These are phyloP conservation scores for Eilema depressum DNA, from an alignment of 2,888 invertebrate genomes.

Conservation along the genomic window DNA sequence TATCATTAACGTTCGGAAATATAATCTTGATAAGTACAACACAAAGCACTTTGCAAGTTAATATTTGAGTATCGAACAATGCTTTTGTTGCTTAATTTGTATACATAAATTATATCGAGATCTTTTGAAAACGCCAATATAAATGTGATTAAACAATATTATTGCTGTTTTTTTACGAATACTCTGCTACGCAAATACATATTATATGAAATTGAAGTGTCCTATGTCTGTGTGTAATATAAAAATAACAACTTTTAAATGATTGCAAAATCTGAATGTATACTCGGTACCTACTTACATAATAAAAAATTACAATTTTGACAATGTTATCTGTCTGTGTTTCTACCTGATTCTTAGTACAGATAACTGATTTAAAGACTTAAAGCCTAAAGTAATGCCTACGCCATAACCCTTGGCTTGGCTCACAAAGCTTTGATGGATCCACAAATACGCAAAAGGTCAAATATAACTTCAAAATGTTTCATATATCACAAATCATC, in stretches of 20 bases:
- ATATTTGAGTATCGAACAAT: slow-evolving; percentile 1
- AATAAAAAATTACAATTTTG: no score
- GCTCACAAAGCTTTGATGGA: no score
- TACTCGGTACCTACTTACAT: no score
- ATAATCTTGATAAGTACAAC: slow-evolving; percentile 4
- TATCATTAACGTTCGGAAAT: slow-evolving; percentile 4
- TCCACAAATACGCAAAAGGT: no score
- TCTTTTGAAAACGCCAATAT: not conserved
- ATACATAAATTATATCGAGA: not conserved
- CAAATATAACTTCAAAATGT: not conserved
- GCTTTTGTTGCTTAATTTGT: not conserved
- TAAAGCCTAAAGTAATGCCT: no score
- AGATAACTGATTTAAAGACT: no score
- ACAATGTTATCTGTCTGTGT: no score
- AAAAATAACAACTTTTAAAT: no score
- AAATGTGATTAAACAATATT: not conserved
- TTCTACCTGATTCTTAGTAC: no score
- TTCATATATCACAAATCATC: not conserved
- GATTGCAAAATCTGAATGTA: no score
- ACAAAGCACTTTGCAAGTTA: not conserved
- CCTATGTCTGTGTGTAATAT: no score
- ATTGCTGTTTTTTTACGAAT: not conserved
- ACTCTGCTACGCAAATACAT: not conserved
- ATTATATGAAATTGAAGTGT: not conserved
- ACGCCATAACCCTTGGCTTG: no score